Evolutionary conservation across 2,888 invertebrate genomes (phyloP).

Genomic region (Muscina levida): DNA sequence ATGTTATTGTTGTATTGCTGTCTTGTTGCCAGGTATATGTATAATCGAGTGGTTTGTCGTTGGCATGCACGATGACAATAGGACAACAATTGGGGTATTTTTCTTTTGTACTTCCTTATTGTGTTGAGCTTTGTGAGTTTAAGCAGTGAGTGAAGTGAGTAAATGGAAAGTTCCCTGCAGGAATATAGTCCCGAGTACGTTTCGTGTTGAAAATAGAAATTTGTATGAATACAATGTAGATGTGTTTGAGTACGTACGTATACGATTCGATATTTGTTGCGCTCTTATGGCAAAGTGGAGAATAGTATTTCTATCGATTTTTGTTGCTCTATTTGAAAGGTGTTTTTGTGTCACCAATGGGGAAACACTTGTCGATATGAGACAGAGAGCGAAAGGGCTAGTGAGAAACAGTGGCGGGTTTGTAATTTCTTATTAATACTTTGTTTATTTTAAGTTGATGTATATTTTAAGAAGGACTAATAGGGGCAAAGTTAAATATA

Average conservation of each 20-base stretch:
- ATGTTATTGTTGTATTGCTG: constrained; percentile 1
- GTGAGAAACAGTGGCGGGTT: constrained; percentile 3
- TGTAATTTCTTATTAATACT: neutral
- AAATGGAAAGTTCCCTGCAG: constrained; percentile 1
- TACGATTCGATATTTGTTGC: constrained; percentile 35
- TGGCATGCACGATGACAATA: constrained; percentile 5
- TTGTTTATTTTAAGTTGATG: no score
- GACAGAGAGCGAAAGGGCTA: neutral
- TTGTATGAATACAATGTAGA: constrained; percentile 8
- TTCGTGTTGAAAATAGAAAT: constrained; percentile 15
- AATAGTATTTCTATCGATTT: constrained; percentile 46
- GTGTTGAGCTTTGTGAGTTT: constrained; percentile 12
- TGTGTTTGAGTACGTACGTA: constrained; percentile 20
- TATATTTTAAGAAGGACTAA: no score
- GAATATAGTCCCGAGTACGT: constrained; percentile 8
- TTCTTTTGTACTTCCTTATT: neutral
- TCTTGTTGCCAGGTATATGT: constrained; percentile 32
- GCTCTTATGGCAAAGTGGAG: constrained; percentile 1
- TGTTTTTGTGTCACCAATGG: constrained; percentile 32
- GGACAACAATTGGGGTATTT: constrained; percentile 1
- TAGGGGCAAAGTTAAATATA: no score
- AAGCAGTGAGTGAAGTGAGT: constrained; percentile 41
- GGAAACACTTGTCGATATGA: constrained; percentile 21
- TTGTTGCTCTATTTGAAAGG: constrained; percentile 18
- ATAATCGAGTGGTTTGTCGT: constrained; percentile 36